Evolutionary conservation across 2,113 vertebrate genomes (phyloP).

Genomic region (Steatornis caripensis): DNA sequence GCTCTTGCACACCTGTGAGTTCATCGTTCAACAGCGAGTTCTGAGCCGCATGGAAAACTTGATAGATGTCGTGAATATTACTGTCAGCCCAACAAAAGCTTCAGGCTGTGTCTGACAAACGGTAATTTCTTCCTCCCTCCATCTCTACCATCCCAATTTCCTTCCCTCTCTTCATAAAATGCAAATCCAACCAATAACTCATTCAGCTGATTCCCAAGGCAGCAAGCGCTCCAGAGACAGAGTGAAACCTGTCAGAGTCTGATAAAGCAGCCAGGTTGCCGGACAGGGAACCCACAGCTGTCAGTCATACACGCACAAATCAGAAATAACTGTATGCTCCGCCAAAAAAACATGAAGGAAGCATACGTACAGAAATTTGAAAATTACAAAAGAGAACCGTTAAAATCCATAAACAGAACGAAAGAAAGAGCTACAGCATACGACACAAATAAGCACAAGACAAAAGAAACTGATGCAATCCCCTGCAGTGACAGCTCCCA

Average conservation of each 20-base stretch:
- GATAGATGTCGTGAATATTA: neutral
- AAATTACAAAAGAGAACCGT: neutral
- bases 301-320: neutral
- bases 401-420: neutral
- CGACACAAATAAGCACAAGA: neutral
- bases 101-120: neutral
- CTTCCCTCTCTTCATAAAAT: neutral
- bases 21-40: neutral
- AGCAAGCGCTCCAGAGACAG: neutral
- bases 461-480: neutral
- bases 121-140: neutral
- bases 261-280: neutral
- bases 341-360: neutral
- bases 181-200: constrained; percentile 15
- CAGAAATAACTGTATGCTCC: neutral
- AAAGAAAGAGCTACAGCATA: neutral
- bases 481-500: neutral
- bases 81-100: neutral
- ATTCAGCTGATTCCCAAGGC: neutral
- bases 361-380: neutral
- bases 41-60: neutral
- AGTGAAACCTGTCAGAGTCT: neutral
- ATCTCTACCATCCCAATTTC: neutral
- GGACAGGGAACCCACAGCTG: neutral
- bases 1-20: neutral